These are phyloP conservation scores for Corythaixoides concolor DNA, from an alignment of 2,113 vertebrate genomes.

Conservation along the genomic window DNA sequence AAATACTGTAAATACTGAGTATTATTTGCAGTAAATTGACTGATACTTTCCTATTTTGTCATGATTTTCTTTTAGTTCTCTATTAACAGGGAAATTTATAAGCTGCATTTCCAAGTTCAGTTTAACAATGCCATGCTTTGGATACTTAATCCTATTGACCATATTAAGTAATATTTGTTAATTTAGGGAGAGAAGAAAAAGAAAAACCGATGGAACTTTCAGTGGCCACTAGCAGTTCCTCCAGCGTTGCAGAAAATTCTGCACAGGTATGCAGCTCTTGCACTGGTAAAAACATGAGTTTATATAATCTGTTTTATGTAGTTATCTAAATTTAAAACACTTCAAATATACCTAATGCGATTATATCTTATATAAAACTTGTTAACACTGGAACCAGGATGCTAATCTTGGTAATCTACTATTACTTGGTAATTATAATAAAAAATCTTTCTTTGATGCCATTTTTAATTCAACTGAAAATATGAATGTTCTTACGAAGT, in stretches of 20 bases:
- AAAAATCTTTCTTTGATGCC: background rate
- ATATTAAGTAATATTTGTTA: constrained; percentile 19
- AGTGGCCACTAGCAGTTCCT: constrained; percentile 41
- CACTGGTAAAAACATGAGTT: background rate
- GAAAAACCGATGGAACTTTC: constrained; percentile 8
- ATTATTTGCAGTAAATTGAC: background rate
- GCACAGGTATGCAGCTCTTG: constrained; percentile 55
- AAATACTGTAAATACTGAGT: background rate
- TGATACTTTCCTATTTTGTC: background rate
- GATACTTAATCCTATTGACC: background rate
- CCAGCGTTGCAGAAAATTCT: constrained; percentile 50
- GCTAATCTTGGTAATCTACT: background rate
- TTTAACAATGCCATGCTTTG: constrained; percentile 1
- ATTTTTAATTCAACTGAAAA: background rate
- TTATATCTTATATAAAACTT: background rate
- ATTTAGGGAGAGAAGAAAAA: constrained; percentile 68
- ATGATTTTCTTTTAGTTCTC: background rate
- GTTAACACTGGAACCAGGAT: background rate
- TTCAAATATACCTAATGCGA: background rate
- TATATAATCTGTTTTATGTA: background rate
- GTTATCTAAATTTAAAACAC: background rate
- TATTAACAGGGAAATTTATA: background rate
- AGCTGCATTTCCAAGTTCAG: background rate
- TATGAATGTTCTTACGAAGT: background rate
- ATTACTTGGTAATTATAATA: background rate